phyloP scores from a whole-genome alignment of 2,888 invertebrate species.

The Eugnorisma glareosa region DNA sequence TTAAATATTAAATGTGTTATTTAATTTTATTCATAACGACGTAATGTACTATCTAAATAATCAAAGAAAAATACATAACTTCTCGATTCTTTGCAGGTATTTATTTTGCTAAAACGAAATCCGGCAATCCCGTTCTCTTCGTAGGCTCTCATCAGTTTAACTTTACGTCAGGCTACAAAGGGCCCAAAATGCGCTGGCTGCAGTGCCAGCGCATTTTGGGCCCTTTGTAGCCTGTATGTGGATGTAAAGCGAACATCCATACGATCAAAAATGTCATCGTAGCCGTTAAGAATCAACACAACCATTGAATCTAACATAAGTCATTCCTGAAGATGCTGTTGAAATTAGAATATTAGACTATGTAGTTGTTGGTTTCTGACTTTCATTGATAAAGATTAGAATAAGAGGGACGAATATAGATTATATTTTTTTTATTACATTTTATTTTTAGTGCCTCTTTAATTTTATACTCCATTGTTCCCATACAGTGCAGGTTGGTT shows the following conservation, averaged over 20 bases:
- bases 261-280: slow-evolving; percentile 10
- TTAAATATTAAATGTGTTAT: not conserved
- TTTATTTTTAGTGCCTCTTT: not conserved
- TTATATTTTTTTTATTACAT: not conserved
- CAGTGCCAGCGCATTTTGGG: no score
- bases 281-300: not conserved
- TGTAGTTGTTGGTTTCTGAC: not conserved
- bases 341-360: not conserved
- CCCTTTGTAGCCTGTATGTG: no score
- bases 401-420: no score
- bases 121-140: slow-evolving; percentile 54
- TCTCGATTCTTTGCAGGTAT: slow-evolving; percentile 33
- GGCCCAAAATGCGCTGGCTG: slow-evolving; percentile 40
- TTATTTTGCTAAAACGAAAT: slow-evolving; percentile 42
- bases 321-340: not conserved
- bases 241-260: slow-evolving; percentile 28
- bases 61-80: not conserved
- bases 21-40: not conserved
- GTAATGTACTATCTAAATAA: not conserved
- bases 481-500: no score
- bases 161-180: slow-evolving; percentile 9
- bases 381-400: not conserved
- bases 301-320: slow-evolving; percentile 4
- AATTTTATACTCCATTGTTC: not conserved
- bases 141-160: slow-evolving; percentile 50